Evolutionary conservation across 2,888 invertebrate species (phyloP), one percentile per base, ranked within the genome.

Genomic region (Sphinx pinastri): DNA sequence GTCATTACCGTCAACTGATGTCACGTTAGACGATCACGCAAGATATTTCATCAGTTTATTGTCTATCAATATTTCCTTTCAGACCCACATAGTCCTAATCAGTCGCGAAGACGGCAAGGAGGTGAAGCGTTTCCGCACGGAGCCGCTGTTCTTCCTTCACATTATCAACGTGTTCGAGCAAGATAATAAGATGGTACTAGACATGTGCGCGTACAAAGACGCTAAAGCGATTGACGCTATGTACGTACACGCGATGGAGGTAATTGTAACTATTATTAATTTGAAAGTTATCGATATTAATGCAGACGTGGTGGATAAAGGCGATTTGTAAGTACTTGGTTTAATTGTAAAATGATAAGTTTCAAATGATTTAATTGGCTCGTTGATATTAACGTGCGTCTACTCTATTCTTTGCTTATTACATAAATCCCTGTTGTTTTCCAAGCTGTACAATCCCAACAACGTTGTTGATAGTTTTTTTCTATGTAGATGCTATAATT

Each of bases 121-220:
- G 69, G 86, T 81, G 55, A 89, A 86, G 54, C 82, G 93, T 11
- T 93, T 83, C 76, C 79, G 86, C 7, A 90, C 91, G 0, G 96
- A 97, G 69, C 91, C 97, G 0, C 96, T 98, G 78, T 98, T 98
- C 87, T 98, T 96, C 81, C 91, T 98, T 1, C 98, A 98, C 85
- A 96, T 98, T 59, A 97, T 98, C 77, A 98, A 99, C 89, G 96
- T 97, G 71, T 99, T 96, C 83, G 98, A 98, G 82, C 92, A 95
- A 74, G 80, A 95, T 66, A 94, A 95, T 68, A 94, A 94, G 73
- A 88, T 98, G 13, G 93, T 98, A 0, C 88, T 98, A 0, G 98
- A 98, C 82, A 95, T 98, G 69, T 98, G 98, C 83, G 95, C 96
- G 68, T 98, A 98, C 82, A 96, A 96, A 77, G 96, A 98, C 86